These are phyloP conservation scores for Leptothorax acervorum DNA, from an alignment of 2,888 invertebrate species.

Conservation along the genomic window DNA sequence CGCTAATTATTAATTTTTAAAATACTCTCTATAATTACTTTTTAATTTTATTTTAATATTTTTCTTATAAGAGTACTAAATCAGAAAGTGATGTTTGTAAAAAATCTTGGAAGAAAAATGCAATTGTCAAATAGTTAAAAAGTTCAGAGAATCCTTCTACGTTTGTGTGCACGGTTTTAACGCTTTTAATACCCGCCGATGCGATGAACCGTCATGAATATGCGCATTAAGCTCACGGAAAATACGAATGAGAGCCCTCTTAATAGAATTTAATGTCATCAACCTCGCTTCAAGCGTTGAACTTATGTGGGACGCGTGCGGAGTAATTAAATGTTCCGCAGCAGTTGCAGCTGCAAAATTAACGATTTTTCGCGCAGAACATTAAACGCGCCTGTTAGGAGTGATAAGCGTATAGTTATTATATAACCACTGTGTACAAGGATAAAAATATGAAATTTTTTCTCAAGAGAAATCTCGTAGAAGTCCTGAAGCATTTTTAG, in stretches of 20 bases:
- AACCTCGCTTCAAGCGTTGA: slow-evolving; percentile 51
- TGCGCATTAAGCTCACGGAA: slow-evolving; percentile 47
- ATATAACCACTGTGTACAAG: not conserved
- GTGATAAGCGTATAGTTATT: slow-evolving; percentile 6
- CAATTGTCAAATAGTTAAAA: slow-evolving; percentile 21
- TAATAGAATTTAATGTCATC: slow-evolving; percentile 57
- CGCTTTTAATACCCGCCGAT: slow-evolving; percentile 30
- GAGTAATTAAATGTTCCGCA: slow-evolving; percentile 46
- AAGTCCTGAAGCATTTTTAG: not conserved
- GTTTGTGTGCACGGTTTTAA: slow-evolving; percentile 19
- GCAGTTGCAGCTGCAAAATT: slow-evolving; percentile 40
- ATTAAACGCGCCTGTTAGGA: slow-evolving; percentile 20
- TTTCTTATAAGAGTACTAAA: not conserved
- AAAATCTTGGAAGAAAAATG: not conserved
- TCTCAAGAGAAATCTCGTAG: not conserved
- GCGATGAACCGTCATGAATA: slow-evolving; percentile 48
- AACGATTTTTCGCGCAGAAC: slow-evolving; percentile 41
- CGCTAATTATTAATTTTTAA: not conserved
- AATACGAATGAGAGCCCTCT: slow-evolving; percentile 41
- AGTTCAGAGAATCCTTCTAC: not conserved
- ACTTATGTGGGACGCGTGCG: slow-evolving; percentile 47
- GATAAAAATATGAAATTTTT: too few relatives aligned
- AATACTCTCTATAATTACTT: not conserved
- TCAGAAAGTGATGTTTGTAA: not conserved
- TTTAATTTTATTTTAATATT: not conserved